Evolutionary conservation across 1,140 invertebrate species (phyloP).

Genomic region (Zophobas morio): DNA sequence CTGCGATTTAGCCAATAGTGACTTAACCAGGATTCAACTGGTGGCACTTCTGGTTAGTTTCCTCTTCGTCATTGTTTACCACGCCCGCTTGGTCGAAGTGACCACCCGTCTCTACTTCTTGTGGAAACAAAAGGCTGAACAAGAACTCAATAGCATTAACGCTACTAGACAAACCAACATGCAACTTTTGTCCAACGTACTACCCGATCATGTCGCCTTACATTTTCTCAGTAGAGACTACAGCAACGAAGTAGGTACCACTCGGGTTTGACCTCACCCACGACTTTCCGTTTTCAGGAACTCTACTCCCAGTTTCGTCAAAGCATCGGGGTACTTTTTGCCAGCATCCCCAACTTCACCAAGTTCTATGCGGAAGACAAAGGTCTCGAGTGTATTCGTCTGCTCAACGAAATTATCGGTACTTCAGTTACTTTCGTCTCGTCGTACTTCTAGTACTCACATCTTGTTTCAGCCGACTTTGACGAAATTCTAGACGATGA

Average conservation of each 20-base stretch:
- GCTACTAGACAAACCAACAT: slow-evolving; percentile 89
- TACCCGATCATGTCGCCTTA: slow-evolving; percentile 95
- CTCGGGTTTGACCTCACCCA: neutral
- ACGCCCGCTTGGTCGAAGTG: slow-evolving; percentile 90
- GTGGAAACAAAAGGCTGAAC: slow-evolving; percentile 94
- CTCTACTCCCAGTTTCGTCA: slow-evolving; percentile 94
- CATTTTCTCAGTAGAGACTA: slow-evolving; percentile 90
- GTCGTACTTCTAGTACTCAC: neutral
- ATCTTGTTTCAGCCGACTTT: slow-evolving; percentile 81
- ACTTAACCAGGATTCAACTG: too few relatives aligned
- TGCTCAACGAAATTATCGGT: slow-evolving; percentile 99
- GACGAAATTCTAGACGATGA: slow-evolving; percentile 93
- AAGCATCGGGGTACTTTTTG: slow-evolving; percentile 97
- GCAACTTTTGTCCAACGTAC: slow-evolving; percentile 91
- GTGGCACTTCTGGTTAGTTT: slow-evolving; percentile 83
- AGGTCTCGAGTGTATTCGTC: slow-evolving; percentile 96
- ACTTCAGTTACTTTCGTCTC: neutral
- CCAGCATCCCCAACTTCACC: slow-evolving; percentile 98
- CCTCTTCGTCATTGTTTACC: slow-evolving; percentile 90
- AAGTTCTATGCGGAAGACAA: slow-evolving; percentile 99
- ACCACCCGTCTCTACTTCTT: slow-evolving; percentile 93
- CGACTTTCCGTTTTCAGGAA: slow-evolving; percentile 77
- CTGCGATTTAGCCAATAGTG: too few relatives aligned
- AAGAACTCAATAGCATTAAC: slow-evolving; percentile 92
- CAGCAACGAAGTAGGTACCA: slow-evolving; percentile 75